phyloP scores from a whole-genome alignment of 2,888 invertebrate species.

The Hypena proboscidalis region DNA sequence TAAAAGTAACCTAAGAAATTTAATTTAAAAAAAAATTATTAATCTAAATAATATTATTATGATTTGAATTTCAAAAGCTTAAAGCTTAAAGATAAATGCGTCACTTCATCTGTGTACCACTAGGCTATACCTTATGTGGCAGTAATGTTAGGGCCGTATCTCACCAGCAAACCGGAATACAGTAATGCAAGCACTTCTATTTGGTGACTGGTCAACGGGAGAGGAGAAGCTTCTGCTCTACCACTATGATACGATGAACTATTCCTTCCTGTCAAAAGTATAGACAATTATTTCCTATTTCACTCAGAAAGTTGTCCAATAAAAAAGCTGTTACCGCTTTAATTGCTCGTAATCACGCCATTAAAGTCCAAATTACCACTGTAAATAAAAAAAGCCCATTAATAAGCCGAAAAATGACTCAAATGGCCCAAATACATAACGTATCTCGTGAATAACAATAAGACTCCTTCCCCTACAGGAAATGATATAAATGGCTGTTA shows the following conservation, averaged over 20 bases:
- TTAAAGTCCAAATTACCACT: constrained; percentile 49
- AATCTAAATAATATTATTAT: too few species aligned
- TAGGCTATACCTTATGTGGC: too few species aligned
- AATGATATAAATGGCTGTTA: constrained; percentile 54
- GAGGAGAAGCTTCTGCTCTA: neutral
- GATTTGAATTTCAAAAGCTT: too few species aligned
- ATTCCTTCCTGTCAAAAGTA: constrained; percentile 1
- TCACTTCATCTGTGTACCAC: too few species aligned
- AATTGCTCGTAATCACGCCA: constrained; percentile 52
- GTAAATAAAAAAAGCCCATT: constrained; percentile 47
- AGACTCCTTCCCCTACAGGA: constrained; percentile 61
- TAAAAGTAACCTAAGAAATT: too few species aligned
- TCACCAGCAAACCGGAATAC: too few species aligned
- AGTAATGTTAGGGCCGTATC: too few species aligned
- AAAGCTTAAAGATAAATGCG: too few species aligned
- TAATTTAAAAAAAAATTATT: too few species aligned
- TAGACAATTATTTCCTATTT: constrained; percentile 9
- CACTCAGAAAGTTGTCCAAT: constrained; percentile 23
- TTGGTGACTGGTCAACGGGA: too few species aligned
- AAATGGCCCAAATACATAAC: constrained; percentile 42
- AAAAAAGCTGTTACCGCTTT: constrained; percentile 46
- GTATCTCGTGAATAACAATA: constrained; percentile 60
- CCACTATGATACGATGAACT: neutral
- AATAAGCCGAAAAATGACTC: too few species aligned
- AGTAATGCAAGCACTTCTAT: too few species aligned